A percentile compares a stretch with the other conserved stretches of the same genome.
These are phyloP conservation scores for Acanthosoma haemorrhoidale DNA, from an alignment of 2,888 invertebrate species.

Conservation along the genomic window DNA sequence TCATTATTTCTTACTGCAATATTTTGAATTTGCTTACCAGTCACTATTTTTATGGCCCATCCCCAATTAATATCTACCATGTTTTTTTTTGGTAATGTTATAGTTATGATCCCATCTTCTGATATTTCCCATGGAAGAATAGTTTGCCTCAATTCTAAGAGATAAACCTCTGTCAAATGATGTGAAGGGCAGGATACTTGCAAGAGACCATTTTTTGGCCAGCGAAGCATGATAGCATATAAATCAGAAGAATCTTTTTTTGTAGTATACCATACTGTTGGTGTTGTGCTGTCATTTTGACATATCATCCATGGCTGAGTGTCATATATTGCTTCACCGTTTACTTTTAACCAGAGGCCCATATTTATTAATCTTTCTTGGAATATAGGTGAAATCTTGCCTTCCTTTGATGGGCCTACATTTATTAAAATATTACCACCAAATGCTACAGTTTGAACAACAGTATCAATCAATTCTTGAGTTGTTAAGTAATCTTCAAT, in stretches of 20 bases:
- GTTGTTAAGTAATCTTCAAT: conserved; percentile 62
- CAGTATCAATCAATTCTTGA: conserved; percentile 61
- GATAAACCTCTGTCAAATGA: conserved; percentile 45
- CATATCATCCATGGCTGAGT: conserved; percentile 65
- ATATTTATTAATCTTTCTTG: conserved; percentile 74
- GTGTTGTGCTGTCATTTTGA: conserved; percentile 73
- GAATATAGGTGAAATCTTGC: conserved; percentile 77
- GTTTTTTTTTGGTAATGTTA: conserved; percentile 49
- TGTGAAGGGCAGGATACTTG: conserved; percentile 47
- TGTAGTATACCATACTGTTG: conserved; percentile 64
- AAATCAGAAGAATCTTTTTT: conserved; percentile 45
- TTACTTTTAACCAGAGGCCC: conserved; percentile 75
- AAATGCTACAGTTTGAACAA: conserved; percentile 74
- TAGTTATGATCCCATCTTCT: conserved; percentile 45
- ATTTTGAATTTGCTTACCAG: not conserved
- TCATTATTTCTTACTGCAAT: no score
- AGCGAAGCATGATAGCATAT: conserved; percentile 64
- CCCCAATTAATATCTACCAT: conserved; percentile 47
- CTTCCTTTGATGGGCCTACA: conserved; percentile 84
- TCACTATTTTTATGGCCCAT: conserved; percentile 48
- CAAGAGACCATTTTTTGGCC: conserved; percentile 59
- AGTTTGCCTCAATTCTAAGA: conserved; percentile 51
- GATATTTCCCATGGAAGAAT: conserved; percentile 47
- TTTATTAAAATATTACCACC: conserved; percentile 84
- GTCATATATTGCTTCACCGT: conserved; percentile 81